Evolutionary conservation across 2,113 vertebrate genomes (phyloP).

Genomic region (Tringa solitaria): DNA sequence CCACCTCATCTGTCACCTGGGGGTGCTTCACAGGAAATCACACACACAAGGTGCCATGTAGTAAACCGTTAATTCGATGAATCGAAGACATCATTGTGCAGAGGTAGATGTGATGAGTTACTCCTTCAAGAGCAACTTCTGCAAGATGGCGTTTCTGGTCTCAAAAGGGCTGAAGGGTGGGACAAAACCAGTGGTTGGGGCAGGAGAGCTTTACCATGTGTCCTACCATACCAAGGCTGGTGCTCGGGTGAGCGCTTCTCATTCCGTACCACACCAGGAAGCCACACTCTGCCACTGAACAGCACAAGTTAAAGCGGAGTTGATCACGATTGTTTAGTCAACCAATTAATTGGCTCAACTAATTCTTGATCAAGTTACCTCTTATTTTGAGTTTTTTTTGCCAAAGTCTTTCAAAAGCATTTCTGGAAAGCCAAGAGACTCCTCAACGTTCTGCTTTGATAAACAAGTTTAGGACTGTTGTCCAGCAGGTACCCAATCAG

Average conservation of each 20-base stretch:
- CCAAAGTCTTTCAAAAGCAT: not conserved
- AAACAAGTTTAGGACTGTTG: not conserved
- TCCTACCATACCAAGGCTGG: accelerated
- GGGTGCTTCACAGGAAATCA: not conserved
- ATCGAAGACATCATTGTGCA: not conserved
- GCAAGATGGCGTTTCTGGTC: not conserved
- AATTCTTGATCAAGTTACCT: not conserved
- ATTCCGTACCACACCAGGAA: not conserved
- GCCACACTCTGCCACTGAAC: not conserved
- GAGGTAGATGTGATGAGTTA: not conserved
- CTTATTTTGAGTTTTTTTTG: not conserved
- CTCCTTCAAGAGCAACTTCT: not conserved
- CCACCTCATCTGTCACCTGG: not conserved
- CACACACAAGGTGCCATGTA: not conserved
- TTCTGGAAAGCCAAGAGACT: not conserved
- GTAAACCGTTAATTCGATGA: not conserved
- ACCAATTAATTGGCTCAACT: not conserved
- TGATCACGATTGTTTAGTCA: accelerated
- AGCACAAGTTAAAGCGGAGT: not conserved
- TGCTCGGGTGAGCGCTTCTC: not conserved
- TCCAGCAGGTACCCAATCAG: accelerated
- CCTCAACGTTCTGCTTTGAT: not conserved
- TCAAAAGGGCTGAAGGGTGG: not conserved
- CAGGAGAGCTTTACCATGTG: accelerated
- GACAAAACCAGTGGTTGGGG: not conserved